Base-by-base conservation (phyloP, 2,888 invertebrate genomes). In the Caenorhabditis wallacei region DNA sequence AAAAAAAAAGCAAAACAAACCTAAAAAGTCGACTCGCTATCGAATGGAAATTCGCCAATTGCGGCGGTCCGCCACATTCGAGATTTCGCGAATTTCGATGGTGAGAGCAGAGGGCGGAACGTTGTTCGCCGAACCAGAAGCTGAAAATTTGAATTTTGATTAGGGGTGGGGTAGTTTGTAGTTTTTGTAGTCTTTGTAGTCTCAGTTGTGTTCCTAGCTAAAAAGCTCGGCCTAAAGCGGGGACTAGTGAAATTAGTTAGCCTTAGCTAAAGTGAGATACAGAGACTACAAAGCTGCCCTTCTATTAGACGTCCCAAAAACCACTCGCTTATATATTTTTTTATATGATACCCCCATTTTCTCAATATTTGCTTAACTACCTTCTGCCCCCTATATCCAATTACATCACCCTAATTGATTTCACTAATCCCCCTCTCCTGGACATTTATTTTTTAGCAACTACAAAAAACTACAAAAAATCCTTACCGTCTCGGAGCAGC, bases 91-190 rank as follows among this genome's bases (percentile, higher is more conserved):
- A 66, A 40, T 78, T 76, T 10, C 81, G 75, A 26, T 81, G 75
- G 20, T 81, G 70, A 7, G 68, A 69, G 61, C 87, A 87, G 16
- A 80, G 80, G 1, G 87, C 81, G 0, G 84, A 69, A 16, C 85
- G 86, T 54, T 88, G 86, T 57, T 88, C 88, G 0, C 86, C 88
- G 54, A 88, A 88, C 88, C 88, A 87, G 80, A 87, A 87, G 61
- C 82, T 84, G 70, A 24, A 83, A 66, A 5, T 16, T 30, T n/a
- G 10, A 13, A 13, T 13, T 5, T 43, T 4, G 35, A 35, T 35
- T 10, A 35, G 4, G 10, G 4, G 35, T 35, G 10, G 35, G 35
- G 35, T 35, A 35, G 10, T 35, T 10, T 35, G 10, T 7, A 35
- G 10, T 35, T 10, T n/a, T n/a, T n/a, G n/a, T n/a, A n/a, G n/a